A percentile compares a stretch with the other conserved stretches of the same genome.
These are phyloP conservation scores for Cantharis nigra DNA, from an alignment of 2,888 invertebrate species.

Conservation along the genomic window DNA sequence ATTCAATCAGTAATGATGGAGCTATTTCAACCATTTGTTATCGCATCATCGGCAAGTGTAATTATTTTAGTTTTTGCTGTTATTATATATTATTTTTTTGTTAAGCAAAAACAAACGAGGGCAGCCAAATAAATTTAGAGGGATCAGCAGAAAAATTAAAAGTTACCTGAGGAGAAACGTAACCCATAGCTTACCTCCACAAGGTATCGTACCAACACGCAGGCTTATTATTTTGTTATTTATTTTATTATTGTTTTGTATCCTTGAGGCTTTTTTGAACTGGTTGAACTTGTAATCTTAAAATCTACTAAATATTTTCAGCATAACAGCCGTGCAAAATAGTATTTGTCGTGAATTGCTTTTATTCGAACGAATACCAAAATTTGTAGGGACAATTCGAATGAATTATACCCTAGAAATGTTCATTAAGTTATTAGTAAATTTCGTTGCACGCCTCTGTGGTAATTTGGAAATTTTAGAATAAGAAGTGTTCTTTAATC, in stretches of 20 bases:
- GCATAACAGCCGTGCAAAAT: conserved; percentile 1
- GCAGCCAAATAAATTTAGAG: not conserved
- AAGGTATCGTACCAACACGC: not conserved
- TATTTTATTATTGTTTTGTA: conserved; percentile 10
- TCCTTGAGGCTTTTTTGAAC: conserved; percentile 10
- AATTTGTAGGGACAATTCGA: not conserved
- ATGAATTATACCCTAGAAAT: not conserved
- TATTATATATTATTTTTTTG: not conserved
- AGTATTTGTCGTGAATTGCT: not conserved
- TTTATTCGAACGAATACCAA: not conserved
- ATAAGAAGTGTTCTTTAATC: conserved; percentile 54
- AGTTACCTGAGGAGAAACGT: not conserved
- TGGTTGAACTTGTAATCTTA: conserved; percentile 6
- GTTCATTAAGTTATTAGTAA: conserved; percentile 4
- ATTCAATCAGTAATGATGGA: not conserved
- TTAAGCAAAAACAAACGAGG: not conserved
- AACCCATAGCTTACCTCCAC: not conserved
- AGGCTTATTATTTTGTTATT: conserved; percentile 3
- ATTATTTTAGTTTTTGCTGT: not conserved
- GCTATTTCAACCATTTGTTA: not conserved
- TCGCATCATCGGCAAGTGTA: not conserved
- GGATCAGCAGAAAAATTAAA: not conserved
- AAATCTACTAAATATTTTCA: conserved; percentile 3
- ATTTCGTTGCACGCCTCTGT: conserved; percentile 9
- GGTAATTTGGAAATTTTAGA: conserved; percentile 41